Conservation (phyloP, 2,888 invertebrate species). For the Macaria notata region DNA sequence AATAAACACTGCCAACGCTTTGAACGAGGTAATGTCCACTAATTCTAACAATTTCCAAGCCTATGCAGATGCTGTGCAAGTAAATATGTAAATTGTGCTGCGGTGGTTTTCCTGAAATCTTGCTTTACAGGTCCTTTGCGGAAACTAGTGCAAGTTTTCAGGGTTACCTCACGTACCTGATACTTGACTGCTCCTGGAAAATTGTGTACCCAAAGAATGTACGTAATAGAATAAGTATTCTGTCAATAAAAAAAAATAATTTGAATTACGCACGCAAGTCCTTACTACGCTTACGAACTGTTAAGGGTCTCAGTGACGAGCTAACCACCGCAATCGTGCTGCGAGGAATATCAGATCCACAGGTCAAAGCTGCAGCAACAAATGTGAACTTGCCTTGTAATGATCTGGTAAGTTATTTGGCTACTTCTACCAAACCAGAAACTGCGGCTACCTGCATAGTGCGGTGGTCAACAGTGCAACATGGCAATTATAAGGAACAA, state of each 20-base stretch:
- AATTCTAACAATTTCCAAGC: constrained; percentile 19
- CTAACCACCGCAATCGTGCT: constrained; percentile 1
- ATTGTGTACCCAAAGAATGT: too few relatives aligned
- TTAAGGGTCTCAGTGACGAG: constrained; percentile 8
- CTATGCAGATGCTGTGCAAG: constrained; percentile 4
- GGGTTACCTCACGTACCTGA: too few relatives aligned
- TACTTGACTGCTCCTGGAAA: too few relatives aligned
- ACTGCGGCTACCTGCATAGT: too few relatives aligned
- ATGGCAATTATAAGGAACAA: too few relatives aligned
- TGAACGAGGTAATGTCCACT: constrained; percentile 19
- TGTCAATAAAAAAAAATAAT: too few relatives aligned
- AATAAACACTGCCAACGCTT: constrained; percentile 15
- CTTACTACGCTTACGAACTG: constrained; percentile 7
- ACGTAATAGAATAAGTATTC: too few relatives aligned
- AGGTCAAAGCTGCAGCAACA: constrained; percentile 5
- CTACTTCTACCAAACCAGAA: neutral
- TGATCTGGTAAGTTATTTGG: neutral
- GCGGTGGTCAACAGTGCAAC: too few relatives aligned
- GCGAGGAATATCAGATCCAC: constrained; percentile 9
- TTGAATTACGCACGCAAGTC: constrained; percentile 19
- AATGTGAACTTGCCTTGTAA: constrained; percentile 5
- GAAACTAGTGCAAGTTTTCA: too few relatives aligned
- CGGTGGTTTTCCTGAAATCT: too few relatives aligned
- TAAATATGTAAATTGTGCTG: too few relatives aligned
- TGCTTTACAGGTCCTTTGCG: too few relatives aligned